Base-by-base conservation (phyloP, 2,888 invertebrate species). In the Microctonus hyperodae region DNA sequence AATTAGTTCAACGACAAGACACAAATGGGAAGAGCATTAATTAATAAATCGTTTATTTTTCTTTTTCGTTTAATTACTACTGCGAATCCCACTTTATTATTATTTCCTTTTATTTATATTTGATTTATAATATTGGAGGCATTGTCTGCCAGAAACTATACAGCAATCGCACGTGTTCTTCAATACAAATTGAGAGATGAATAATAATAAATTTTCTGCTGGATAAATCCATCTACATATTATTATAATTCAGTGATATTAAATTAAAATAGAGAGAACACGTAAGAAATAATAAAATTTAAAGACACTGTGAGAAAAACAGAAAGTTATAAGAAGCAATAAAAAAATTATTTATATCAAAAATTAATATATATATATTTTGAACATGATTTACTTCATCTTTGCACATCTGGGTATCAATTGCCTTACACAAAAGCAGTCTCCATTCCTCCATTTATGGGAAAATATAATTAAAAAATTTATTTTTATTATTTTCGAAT, bases 21-120 rank as follows among this genome's bases (percentile, higher is more conserved):
- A 78, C 75, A 74, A 75, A 78, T 69, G 75, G 78, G 73, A 79
- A 80, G 77, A 79, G 74, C 75, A 74, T 75, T 74, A 76, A 64
- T 53, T n/a, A n/a, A n/a, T n/a, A n/a, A n/a, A 44, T 40, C 16
- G 20, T 44, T 33, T 64, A 16, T 48, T 53, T 63, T 56, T 56
- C 58, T 48, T 48, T 56, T 44, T 53, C 25, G n/a, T n/a, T n/a
- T n/a, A 53, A n/a, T 51, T 37, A n/a, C 6, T 44, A 44, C 5
- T 44, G 16, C 22, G 13, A 23, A 37, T 57, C 7, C 28, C 22
- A 35, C 13, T 23, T 22, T 20, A 35, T 33, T 56, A 37, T 57
- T 57, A n/a, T 33, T 37, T 62, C 62, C 60, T 28, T 56, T 59
- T 35, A 35, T n/a, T n/a, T n/a, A n/a, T n/a, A 70, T 69, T 70